Percentiles rank a stretch among this genome's conserved stretches.
phyloP scores from a whole-genome alignment of 2,113 vertebrate genomes.

The Brevimyrus niger region DNA sequence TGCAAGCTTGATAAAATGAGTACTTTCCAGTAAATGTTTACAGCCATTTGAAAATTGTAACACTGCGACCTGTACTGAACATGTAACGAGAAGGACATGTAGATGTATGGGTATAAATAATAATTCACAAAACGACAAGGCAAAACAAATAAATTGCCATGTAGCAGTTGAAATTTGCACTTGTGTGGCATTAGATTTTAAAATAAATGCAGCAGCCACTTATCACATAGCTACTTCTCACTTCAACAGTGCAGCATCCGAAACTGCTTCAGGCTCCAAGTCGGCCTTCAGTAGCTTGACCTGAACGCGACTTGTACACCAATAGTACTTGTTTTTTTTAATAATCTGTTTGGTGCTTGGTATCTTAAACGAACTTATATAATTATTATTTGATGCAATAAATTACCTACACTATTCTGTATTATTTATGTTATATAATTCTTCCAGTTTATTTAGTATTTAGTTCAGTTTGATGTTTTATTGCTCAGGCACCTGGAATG shows the following conservation, averaged over 20 bases:
- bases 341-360: neutral
- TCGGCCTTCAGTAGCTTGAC: neutral
- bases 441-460: neutral
- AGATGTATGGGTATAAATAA: neutral
- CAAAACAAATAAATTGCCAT: neutral
- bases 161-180: neutral
- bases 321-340: neutral
- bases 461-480: neutral
- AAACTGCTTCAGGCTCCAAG: neutral
- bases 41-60: neutral
- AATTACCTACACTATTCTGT: neutral
- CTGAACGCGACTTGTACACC: neutral
- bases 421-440: neutral
- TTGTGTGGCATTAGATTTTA: neutral
- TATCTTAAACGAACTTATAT: neutral
- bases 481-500: slow-evolving; percentile 59
- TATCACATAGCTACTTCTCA: neutral
- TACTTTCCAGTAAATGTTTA: neutral
- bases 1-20: neutral
- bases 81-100: no score
- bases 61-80: neutral
- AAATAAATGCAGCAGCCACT: neutral
- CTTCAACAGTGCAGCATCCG: neutral
- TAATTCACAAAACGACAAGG: neutral
- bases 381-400: neutral